Evolutionary conservation across 2,113 vertebrate genomes (phyloP).

Genomic region (Montifringilla adamsi): DNA sequence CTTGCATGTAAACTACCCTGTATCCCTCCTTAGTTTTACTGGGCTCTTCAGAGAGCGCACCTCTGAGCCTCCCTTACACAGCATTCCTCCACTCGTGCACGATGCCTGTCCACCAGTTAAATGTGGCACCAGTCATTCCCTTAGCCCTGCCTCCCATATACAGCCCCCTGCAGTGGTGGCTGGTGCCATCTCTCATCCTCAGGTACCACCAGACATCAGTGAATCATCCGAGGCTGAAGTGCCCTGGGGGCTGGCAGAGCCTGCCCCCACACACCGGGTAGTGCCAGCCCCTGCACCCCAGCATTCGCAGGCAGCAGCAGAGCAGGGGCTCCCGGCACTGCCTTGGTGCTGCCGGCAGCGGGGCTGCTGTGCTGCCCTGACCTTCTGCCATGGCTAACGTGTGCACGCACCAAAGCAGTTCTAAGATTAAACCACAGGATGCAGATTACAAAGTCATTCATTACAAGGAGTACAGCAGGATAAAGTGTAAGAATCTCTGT

Average conservation of each 20-base stretch:
- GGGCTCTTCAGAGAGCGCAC: neutral
- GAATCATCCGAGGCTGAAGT: neutral
- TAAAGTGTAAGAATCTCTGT: neutral
- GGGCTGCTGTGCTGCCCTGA: neutral
- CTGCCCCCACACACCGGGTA: neutral
- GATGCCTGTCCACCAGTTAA: neutral
- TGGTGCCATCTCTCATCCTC: neutral
- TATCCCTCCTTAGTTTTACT: neutral
- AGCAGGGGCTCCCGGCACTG: rapidly evolving
- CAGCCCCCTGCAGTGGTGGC: neutral
- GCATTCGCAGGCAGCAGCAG: rapidly evolving
- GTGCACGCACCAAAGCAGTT: neutral
- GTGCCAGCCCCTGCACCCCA: neutral
- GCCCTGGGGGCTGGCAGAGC: neutral
- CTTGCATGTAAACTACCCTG: neutral
- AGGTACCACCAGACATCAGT: neutral
- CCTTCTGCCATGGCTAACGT: neutral
- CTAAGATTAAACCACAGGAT: neutral
- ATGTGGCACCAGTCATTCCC: neutral
- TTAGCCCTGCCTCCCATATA: neutral
- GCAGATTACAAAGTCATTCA: neutral
- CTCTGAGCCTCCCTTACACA: neutral
- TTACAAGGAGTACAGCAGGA: neutral
- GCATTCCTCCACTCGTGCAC: rapidly evolving
- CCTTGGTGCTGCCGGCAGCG: neutral